Evolutionary conservation across 2,113 vertebrate species (phyloP), one percentile per base, ranked within the genome.

Genomic region (Mirounga angustirostris): DNA sequence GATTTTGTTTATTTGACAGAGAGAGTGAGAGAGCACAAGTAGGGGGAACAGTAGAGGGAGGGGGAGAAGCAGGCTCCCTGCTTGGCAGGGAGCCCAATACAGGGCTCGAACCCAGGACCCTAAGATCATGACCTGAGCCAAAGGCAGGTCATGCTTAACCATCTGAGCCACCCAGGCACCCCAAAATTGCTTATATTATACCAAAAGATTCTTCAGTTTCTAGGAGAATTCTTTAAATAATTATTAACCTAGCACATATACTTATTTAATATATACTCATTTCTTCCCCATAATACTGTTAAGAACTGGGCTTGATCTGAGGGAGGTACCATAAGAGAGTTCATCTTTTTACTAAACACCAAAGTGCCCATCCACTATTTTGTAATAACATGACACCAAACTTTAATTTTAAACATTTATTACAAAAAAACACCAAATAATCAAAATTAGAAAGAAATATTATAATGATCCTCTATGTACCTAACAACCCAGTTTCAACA

Each of bases 281-380:
- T 71, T 56, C 61, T 96, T 79, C 54, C 54, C 40, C 8, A 22
- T 30, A 56, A 86, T 63, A 56, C 24, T 54, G 43, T 43, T 84
- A 90, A 83, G 61, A 30, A 80, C 12, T 65, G 69, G 93, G n/a
- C 21, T 84, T 94, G 85, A 90, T 56, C 26, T 84, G 46, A 81
- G 71, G 24, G 61, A 65, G 3, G 18, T 43, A 12, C 30, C 36
- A 74, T 40, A 74, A 86, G 40, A 54, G 2, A 85, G 74, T 79
- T 80, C 33, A 26, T 74, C 58, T 46, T 87, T 69, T 87, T 73
- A 87, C 14, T 91, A 56, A 90, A 90, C 16, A n/a, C 36, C 46
- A 14, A 86, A 65, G 46, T 91, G 14, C 28, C n/a, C 30, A 5
- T 28, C 56, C 24, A 69, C 16, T 4, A 18, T 50, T 76, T 91